phyloP scores from a whole-genome alignment of 2,113 vertebrate species.

The Reinhardtius hippoglossoides region DNA sequence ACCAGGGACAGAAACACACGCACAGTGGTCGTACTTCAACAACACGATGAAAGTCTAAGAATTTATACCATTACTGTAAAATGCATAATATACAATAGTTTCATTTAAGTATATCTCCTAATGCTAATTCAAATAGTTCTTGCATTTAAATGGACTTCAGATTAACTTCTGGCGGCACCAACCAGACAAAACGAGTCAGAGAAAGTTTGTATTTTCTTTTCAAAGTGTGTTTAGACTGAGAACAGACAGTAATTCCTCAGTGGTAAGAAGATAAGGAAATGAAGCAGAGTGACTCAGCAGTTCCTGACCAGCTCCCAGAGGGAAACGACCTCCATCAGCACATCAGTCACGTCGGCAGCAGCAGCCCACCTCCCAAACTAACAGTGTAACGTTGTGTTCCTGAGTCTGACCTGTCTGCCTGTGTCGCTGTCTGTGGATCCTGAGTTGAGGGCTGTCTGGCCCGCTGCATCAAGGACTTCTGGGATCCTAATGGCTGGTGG shows the following conservation, averaged over 20 bases:
- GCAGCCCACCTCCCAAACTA: background rate
- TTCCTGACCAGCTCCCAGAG: conserved; percentile 37
- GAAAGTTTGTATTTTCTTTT: too few relatives aligned
- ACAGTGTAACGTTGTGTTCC: conserved; percentile 15
- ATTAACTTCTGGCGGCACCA: background rate
- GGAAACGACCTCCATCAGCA: conserved; percentile 14
- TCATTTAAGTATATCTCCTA: too few relatives aligned
- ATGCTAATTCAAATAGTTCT: background rate
- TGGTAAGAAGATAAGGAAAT: background rate
- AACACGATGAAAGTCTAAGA: background rate
- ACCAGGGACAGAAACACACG: too few relatives aligned
- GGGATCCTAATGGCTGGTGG: conserved; percentile 90
- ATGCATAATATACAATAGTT: background rate
- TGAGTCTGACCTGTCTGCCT: conserved; percentile 85
- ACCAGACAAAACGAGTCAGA: background rate
- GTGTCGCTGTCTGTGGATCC: conserved; percentile 81
- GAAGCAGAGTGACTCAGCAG: background rate
- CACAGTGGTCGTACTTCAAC: too few relatives aligned
- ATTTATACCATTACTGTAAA: background rate
- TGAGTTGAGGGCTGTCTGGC: conserved; percentile 81
- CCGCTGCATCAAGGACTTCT: conserved; percentile 81
- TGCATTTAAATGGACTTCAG: background rate
- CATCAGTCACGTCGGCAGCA: conserved; percentile 25
- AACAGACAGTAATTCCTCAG: background rate
- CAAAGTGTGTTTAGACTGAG: background rate